Base-by-base conservation (phyloP, 1,140 invertebrate genomes). In the Diabrotica virgifera region DNA sequence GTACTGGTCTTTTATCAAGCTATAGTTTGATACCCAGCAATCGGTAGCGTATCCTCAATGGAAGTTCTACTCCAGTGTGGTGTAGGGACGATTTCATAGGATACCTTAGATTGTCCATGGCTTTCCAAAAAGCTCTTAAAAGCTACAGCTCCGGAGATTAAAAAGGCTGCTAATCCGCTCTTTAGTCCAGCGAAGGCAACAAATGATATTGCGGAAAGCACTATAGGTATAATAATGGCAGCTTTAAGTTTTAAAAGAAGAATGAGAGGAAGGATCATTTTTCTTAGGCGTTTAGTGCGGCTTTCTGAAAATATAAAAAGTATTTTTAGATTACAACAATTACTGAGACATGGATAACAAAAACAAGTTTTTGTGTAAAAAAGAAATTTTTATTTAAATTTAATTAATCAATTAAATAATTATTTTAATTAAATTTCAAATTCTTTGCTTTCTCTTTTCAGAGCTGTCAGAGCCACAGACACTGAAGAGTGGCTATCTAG, bases 101-200 rank as follows among this genome's bases (percentile, higher is more conserved):
- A 81, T 0, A 84, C 75, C 53, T 82, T 78, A 7, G 82, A 70
- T 6, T 79, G 77, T 14, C 72, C 74, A 53, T 74, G 68, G 36
- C 53, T 57, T 73, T 70, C 81, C 5, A 85, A 60, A 9, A 85
- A 70, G 7, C 80, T 78, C 61, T 84, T 84, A 2, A 86, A 73
- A 12, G 79, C 83, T 0, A 84, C 77, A 1, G 81, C 83, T 38
- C 80, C 82, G 10, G 87, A 85, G 54, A 89, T 75, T 9, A 86
- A 75, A 57, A 89, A 78, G 3, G 87, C 85, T 66, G 86, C 77
- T n/a, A 88, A 72, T 50, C 86, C 85, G 24, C 84, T 82, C 52
- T 85, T 85, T 5, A 89, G 78, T 52, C 85, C 86, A 70, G 89
- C 89, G 67, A 89, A 82, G 0, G 86, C 84, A 52, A 89, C 80